Percentiles rank a stretch among this genome's conserved stretches.
Evolutionary conservation across 2,113 vertebrate genomes (phyloP).

Genomic region (Coregonus clupeaformis): DNA sequence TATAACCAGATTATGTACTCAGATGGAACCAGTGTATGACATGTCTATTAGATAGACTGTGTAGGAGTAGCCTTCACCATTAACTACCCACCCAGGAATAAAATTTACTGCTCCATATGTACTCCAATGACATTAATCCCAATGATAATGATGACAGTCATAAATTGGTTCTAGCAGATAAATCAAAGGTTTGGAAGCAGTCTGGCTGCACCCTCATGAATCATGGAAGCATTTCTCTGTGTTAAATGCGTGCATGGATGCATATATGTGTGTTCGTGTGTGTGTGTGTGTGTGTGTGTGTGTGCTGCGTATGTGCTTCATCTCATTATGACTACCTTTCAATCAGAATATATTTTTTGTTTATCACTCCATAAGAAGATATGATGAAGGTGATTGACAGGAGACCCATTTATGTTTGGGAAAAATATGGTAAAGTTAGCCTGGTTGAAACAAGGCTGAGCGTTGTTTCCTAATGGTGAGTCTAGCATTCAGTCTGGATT

Average conservation of each 20-base stretch:
- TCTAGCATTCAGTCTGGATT: no score
- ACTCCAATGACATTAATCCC: constrained; percentile 54
- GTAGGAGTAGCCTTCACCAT: constrained; percentile 59
- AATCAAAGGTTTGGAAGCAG: constrained; percentile 24
- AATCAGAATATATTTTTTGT: neutral
- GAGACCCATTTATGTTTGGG: no score
- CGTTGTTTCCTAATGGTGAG: neutral
- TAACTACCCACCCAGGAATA: constrained; percentile 57
- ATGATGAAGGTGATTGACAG: neutral
- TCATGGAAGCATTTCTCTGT: constrained; percentile 3
- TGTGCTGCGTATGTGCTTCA: neutral
- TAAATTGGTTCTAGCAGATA: constrained; percentile 52
- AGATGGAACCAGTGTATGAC: constrained; percentile 40
- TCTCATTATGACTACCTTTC: neutral
- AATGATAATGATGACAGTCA: constrained; percentile 52
- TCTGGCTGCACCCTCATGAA: constrained; percentile 13
- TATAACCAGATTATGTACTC: constrained; percentile 35
- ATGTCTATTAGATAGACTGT: constrained; percentile 52
- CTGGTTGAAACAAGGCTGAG: neutral
- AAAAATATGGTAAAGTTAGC: no score
- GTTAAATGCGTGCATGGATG: neutral
- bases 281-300: neutral
- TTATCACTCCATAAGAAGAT: neutral
- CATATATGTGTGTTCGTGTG: neutral
- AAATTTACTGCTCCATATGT: constrained; percentile 60